Conservation (phyloP, 2,888 invertebrate genomes). For the Beris morrisii region DNA sequence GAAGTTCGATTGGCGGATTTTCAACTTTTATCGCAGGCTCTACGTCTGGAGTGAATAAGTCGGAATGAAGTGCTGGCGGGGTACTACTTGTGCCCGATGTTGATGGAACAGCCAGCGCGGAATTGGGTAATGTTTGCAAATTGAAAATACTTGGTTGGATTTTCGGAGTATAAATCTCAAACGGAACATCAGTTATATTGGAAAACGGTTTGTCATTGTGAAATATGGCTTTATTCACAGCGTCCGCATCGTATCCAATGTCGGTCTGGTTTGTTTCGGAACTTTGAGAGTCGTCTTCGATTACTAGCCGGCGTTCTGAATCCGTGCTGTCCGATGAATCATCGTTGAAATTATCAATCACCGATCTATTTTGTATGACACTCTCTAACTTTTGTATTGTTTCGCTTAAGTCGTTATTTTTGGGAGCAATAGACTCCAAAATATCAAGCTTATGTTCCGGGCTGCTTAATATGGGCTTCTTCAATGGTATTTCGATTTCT, state of each 20-base stretch:
- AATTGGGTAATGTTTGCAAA: constrained; percentile 42
- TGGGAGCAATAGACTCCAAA: constrained; percentile 53
- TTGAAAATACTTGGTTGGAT: constrained; percentile 3
- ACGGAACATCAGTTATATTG: constrained; percentile 6
- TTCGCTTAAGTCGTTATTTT: constrained; percentile 64
- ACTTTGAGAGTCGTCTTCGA: constrained; percentile 58
- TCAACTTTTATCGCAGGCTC: background rate
- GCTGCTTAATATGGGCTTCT: constrained; percentile 47
- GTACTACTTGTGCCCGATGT: constrained; percentile 41
- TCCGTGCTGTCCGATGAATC: constrained; percentile 67
- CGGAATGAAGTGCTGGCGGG: background rate
- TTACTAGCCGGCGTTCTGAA: constrained; percentile 65
- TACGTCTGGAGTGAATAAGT: background rate
- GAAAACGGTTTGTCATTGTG: constrained; percentile 2
- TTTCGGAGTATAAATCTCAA: background rate
- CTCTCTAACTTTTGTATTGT: constrained; percentile 64
- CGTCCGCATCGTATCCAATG: constrained; percentile 3
- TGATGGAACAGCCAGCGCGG: constrained; percentile 46
- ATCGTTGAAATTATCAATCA: constrained; percentile 56
- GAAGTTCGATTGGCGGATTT: constrained; percentile 11
- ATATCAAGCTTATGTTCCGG: constrained; percentile 53
- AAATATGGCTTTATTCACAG: constrained; percentile 2
- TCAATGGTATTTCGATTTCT: constrained; percentile 43
- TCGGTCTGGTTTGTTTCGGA: constrained; percentile 42
- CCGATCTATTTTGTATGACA: constrained; percentile 46